Percentiles rank a stretch among this genome's conserved stretches.
These are phyloP conservation scores for Phyllopteryx taeniolatus DNA, from an alignment of 2,113 vertebrate species.

Conservation along the genomic window DNA sequence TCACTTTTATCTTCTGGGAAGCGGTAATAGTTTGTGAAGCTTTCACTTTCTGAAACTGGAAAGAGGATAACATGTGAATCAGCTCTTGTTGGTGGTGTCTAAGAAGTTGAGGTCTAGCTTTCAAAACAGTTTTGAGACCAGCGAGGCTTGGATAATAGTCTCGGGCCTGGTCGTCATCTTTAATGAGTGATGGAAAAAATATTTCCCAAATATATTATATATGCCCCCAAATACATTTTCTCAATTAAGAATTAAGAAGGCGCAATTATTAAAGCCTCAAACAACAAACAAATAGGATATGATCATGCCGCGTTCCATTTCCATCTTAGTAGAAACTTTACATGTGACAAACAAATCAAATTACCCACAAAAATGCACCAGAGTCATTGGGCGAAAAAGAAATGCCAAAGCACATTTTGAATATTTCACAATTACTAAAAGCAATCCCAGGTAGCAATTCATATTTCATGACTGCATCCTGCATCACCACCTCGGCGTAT, in stretches of 20 bases:
- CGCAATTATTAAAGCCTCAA: constrained; percentile 24
- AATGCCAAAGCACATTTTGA: constrained; percentile 52
- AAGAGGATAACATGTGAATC: constrained; percentile 65
- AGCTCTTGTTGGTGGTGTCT: constrained; percentile 63
- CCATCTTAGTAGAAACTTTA: constrained; percentile 41
- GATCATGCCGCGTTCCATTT: constrained; percentile 43
- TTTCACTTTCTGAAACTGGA: constrained; percentile 63
- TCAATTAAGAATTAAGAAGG: constrained; percentile 21
- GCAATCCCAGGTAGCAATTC: constrained; percentile 65
- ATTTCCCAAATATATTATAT: neutral
- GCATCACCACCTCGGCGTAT: constrained; percentile 47
- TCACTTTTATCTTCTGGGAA: constrained; percentile 74
- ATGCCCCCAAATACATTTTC: constrained; percentile 20
- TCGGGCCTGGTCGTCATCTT: constrained; percentile 24
- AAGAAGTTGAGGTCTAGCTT: constrained; percentile 8
- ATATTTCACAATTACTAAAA: constrained; percentile 77
- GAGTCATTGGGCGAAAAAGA: neutral
- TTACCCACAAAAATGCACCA: constrained; percentile 30
- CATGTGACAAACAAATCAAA: constrained; percentile 46
- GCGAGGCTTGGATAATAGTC: constrained; percentile 15
- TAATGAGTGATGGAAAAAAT: constrained; percentile 41
- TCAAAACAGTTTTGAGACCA: constrained; percentile 23
- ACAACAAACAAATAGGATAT: too few species aligned
- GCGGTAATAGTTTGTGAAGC: constrained; percentile 73
- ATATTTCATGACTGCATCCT: constrained; percentile 63